Evolutionary conservation across 2,113 vertebrate species (phyloP), one percentile per base, ranked within the genome.

Genomic region (Heterotis niloticus): DNA sequence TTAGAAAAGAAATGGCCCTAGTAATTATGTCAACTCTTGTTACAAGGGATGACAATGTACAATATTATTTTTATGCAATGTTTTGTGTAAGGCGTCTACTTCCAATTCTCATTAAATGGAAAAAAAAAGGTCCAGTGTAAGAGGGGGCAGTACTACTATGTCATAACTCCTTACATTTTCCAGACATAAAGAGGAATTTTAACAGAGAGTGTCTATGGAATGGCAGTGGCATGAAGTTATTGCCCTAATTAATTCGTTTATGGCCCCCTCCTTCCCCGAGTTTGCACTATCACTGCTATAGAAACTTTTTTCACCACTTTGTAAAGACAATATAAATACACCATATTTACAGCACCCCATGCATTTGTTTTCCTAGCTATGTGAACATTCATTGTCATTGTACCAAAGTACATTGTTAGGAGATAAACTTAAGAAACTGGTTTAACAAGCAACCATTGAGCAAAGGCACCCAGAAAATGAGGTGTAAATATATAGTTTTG

Each of bases 61-160:
- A 95, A 98, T 96, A 97, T 98, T 98, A 96, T 97, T 97, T 95
- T 94, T 96, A 94, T 85, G 93, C 95, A 98, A 88, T 94, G 95
- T 95, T 96, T 97, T 96, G 95, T 96, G 92, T 94, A 89, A 86
- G 91, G 85, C 93, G 91, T 81, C 85, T 87, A 90, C 91, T 94
- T 94, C 93, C 91, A 93, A 92, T 88, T 94, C 96, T 96, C 95
- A 96, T 98, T 97, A 97, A 93, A 91, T 82, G 86, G 91, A 92
- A 91, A 44, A 91, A 92, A 91, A 44, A 44, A 89, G 83, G 86
- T 26, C 76, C 83, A 9, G 52, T 85, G 81, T 84, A 83, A 51
- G 66, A 72, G 68, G 78, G 67, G 73, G 65, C 71, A 20, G 14
- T 29, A 20, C 81, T 83, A 84, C 87, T 85, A 87, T 77, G 83